Percentiles rank a stretch among this genome's conserved stretches.
phyloP scores from a whole-genome alignment of 2,888 invertebrate species.

The Lapara coniferarum region DNA sequence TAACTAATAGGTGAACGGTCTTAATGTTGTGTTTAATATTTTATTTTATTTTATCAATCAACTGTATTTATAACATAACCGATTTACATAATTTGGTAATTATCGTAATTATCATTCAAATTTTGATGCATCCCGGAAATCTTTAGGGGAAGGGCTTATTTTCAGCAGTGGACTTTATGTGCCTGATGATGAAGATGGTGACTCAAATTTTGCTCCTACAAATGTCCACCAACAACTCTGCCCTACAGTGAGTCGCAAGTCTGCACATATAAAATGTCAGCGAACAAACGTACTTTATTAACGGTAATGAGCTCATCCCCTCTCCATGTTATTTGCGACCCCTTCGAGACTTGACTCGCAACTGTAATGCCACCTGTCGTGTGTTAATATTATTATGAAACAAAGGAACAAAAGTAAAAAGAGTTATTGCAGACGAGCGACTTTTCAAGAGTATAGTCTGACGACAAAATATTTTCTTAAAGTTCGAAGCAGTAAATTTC shows the following conservation, averaged over 20 bases:
- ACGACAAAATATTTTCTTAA: too few relatives aligned
- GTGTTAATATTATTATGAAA: conserved; percentile 33
- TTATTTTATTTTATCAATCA: too few relatives aligned
- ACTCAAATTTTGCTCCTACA: not conserved
- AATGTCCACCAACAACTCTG: not conserved
- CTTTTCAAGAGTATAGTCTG: not conserved
- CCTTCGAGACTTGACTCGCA: conserved; percentile 33
- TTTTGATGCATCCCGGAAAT: too few relatives aligned
- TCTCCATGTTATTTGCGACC: conserved; percentile 45
- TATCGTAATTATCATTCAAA: too few relatives aligned
- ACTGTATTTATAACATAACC: too few relatives aligned
- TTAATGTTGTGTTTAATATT: too few relatives aligned
- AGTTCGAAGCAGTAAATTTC: too few relatives aligned
- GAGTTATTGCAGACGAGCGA: not conserved
- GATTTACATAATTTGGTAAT: too few relatives aligned
- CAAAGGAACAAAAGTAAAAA: conserved; percentile 28
- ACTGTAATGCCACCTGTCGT: conserved; percentile 37
- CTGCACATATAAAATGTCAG: not conserved
- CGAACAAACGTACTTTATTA: conserved; percentile 26
- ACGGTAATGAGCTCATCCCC: conserved; percentile 23
- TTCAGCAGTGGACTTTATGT: too few relatives aligned
- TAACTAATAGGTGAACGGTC: too few relatives aligned
- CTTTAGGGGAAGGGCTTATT: too few relatives aligned
- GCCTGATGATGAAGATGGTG: too few relatives aligned
- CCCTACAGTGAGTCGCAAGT: not conserved